Evolutionary conservation across 2,113 vertebrate genomes (phyloP), one percentile per base, ranked within the genome.

Genomic region (Otus sunia): DNA sequence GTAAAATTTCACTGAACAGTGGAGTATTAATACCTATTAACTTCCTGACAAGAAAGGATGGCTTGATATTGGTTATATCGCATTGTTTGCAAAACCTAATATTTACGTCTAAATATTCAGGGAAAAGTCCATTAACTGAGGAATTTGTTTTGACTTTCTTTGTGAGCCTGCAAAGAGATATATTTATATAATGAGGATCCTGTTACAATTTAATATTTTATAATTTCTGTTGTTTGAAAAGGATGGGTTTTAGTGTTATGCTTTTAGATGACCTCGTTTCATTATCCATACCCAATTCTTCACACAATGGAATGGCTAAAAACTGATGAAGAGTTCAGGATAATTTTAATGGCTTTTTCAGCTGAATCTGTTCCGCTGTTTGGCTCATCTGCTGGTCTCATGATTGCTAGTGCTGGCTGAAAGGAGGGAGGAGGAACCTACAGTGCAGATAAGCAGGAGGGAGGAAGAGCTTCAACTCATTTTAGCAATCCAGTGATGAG

Each of bases 31-130:
- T 72, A 66, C 6, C 16, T 78, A 66, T 80, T 69, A 94, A 93
- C 69, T 86, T 59, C 23, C 86, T 67, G 75, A 88, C 32, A 88
- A 96, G 62, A 73, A 95, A 80, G 50, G 59, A 49, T 96, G 41
- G 71, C 89, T 91, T 60, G 47, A 25, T 84, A 69, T 50, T 87
- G 34, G 76, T 76, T 93, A 64, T 49, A 77, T 79, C 87, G 25
- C 27, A 15, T 62, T 49, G 64, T 25, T 67, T n/a, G n/a, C 26
- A 59, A 69, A 88, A 53, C 67, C 71, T 83, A 77, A 78, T 92
- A 82, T 87, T 95, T 90, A 39, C 17, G 14, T 90, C 43, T 80
- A 60, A 20, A 59, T 93, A 47, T n/a, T 39, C 26, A 68, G 21
- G 8, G 0, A 86, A 73, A 25, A 76, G 60, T 21, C 17, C 2